Evolutionary conservation across 2,888 invertebrate species (phyloP), one percentile per base, ranked within the genome.

Genomic region (Phasia obesa): DNA sequence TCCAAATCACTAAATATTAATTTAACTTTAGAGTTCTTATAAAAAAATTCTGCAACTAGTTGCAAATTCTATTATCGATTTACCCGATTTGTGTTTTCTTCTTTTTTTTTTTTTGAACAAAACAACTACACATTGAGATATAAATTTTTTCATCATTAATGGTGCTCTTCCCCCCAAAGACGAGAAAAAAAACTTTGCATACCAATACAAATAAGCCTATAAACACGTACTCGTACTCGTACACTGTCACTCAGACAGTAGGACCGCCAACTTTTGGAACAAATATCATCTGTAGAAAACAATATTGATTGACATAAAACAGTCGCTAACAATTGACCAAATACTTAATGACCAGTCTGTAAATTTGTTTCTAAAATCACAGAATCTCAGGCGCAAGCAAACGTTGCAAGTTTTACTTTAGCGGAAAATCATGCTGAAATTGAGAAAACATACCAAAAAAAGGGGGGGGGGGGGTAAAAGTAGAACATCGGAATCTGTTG

Each of bases 351-450:
- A 38, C 51, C 70, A 81, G 53, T 4, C 76, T 81, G 70, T 81
- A 53, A 75, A 76, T 65, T 71, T 64, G 42, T 51, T 42, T 64
- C 53, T 15, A 38, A 59, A 75, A 57, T 81, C 64, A 81, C 81
- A 81, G 81, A 81, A 70, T 65, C 70, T 59, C 81, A 81, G 75
- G 51, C 64, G 57, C 64, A 38, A 55, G 42, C 5, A 75, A 76
- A 70, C 49, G 71, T 55, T 13, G 65, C 67, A 65, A 77, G n/a
- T n/a, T 38, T 77, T 31, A 44, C 44, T 62, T 74, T 47, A 23
- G 53, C 31, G 65, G 23, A 67, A 79, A 59, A 51, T 67, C 4
- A 35, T 27, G 11, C 7, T 44, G 35, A 11, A 49, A 78, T 0
- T 15, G 25, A 64, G 4, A 19, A 17, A 35, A 23, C 21, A 71